Percentiles rank a stretch among this genome's conserved stretches.
Evolutionary conservation across 2,113 vertebrate species (phyloP).

Genomic region (Chauna torquata): DNA sequence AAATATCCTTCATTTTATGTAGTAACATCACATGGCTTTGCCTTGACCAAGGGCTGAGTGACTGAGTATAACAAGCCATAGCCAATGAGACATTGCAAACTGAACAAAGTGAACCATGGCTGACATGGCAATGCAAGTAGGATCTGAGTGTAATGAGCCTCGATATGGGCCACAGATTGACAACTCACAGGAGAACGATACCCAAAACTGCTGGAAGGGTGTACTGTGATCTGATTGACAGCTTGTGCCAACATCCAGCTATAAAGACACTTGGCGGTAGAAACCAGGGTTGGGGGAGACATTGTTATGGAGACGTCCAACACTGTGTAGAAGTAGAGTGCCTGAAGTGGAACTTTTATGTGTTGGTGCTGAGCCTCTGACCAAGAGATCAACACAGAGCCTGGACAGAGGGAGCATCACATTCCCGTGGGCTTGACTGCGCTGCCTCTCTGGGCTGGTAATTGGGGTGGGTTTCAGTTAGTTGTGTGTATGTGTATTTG

Average conservation of each 20-base stretch:
- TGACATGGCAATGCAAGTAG: not conserved
- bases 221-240: not conserved
- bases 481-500: accelerated
- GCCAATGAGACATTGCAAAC: not conserved
- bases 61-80: not conserved
- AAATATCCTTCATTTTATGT: not conserved
- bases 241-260: not conserved
- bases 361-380: not conserved
- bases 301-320: not conserved
- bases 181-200: not conserved
- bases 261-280: not conserved
- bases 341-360: not conserved
- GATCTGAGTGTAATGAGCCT: not conserved
- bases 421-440: no score
- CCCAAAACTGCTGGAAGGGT: not conserved
- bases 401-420: not conserved
- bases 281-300: not conserved
- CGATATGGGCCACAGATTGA: not conserved
- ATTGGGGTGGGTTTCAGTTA: not conserved
- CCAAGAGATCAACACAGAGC: not conserved
- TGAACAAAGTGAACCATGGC: not conserved
- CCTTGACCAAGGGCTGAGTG: not conserved
- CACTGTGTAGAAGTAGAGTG: not conserved
- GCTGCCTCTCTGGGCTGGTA: not conserved
- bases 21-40: not conserved